Evolutionary conservation across 1,140 invertebrate genomes (phyloP), one percentile per base, ranked within the genome.

Genomic region (Drosophila santomea): DNA sequence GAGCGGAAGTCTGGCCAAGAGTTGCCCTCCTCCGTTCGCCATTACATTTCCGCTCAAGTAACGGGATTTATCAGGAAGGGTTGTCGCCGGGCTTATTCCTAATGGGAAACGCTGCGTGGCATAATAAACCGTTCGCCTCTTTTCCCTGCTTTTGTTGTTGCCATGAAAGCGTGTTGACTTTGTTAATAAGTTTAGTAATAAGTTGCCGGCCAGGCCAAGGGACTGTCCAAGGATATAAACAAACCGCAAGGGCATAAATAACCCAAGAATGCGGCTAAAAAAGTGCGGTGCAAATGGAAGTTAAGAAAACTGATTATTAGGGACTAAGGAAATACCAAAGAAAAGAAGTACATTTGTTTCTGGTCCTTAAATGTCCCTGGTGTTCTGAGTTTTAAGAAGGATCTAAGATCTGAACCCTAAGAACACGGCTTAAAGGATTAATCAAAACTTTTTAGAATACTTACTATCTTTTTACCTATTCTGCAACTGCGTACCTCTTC

Each of bases 171-270:
- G 84, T 89, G 84, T 84, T 84, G 84, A 89, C 84, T 89, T 89
- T 89, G 84, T 84, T 89, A 89, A 89, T 89, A 89, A 89, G 84
- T 89, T 89, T 69, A 62, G 74, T 89, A 84, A 89, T 89, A 89
- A 89, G 80, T 89, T 84, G 72, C 48, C 45, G 39, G 56, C 14
- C 47, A 17, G 15, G 44, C 39, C 50, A 44, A 78, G 78, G 51
- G 62, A 39, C 78, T 75, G 64, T 68, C 50, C 64, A 74, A 51
- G 62, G 55, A 59, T 82, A 61, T 55, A 68, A 48, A 73, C 52
- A 66, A 79, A 69, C 78, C 79, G 59, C 75, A 88, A 63, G 52
- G 52, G 63, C 78, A 82, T 82, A 82, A 78, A 82, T 78, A 86
- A 85, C 66, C 54, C 56, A 54, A 78, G 69, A 83, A 72, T 56